phyloP scores from a whole-genome alignment of 2,888 invertebrate genomes.

The Cheilosia urbana region DNA sequence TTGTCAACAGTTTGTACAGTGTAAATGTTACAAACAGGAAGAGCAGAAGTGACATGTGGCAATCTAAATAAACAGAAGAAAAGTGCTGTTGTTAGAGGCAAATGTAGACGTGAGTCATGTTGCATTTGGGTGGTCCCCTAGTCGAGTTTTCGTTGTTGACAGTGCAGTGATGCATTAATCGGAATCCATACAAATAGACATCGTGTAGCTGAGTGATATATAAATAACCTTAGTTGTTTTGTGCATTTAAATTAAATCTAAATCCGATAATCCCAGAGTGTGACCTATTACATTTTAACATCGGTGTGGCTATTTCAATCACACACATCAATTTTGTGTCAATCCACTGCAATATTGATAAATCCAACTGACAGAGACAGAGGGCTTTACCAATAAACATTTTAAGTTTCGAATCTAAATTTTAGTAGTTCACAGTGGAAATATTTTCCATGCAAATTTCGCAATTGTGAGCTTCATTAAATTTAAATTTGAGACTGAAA shows the following conservation, averaged over 20 bases:
- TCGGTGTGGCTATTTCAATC: too few relatives aligned
- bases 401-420: too few relatives aligned
- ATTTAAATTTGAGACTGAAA: too few relatives aligned
- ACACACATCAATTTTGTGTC: too few relatives aligned
- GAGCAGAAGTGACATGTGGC: neutral
- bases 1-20: constrained; percentile 20
- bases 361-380: too few relatives aligned
- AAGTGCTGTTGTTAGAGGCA: neutral
- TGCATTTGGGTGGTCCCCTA: neutral
- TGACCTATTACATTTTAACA: neutral
- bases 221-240: neutral
- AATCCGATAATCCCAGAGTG: neutral
- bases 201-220: neutral
- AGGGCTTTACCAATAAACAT: too few relatives aligned
- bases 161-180: neutral
- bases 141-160: neutral
- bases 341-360: too few relatives aligned
- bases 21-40: neutral
- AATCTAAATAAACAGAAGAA: neutral
- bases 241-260: neutral
- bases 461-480: too few relatives aligned
- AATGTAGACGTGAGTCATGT: constrained; percentile 4
- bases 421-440: too few relatives aligned
- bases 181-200: neutral
- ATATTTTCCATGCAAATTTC: too few relatives aligned